These are phyloP conservation scores for Homarus gammarus DNA, from an alignment of 2,888 invertebrate species.

Conservation along the genomic window DNA sequence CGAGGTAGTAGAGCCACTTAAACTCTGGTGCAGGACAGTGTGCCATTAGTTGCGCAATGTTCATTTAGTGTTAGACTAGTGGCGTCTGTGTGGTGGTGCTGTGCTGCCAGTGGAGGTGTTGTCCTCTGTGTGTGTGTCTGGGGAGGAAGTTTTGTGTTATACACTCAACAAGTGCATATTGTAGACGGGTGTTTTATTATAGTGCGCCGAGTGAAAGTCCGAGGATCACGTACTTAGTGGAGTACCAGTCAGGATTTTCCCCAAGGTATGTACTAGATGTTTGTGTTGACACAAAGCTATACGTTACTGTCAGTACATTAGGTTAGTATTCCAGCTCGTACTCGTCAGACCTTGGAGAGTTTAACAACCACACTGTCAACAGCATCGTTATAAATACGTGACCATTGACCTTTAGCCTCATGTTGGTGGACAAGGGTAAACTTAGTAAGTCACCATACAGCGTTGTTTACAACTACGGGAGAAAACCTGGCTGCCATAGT, in stretches of 20 bases:
- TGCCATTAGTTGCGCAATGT: not conserved
- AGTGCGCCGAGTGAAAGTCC: not conserved
- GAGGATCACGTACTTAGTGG: not conserved
- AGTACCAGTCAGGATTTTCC: not conserved
- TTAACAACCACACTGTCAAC: too few relatives aligned
- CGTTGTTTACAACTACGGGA: too few relatives aligned
- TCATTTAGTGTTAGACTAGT: not conserved
- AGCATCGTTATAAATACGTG: not conserved
- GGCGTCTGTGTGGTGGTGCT: not conserved
- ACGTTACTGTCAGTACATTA: not conserved
- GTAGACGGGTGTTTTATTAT: not conserved
- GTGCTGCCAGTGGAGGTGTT: not conserved
- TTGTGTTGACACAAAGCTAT: too few relatives aligned
- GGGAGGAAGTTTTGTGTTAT: not conserved
- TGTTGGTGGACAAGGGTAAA: not conserved
- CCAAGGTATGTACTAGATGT: not conserved
- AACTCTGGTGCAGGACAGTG: slow-evolving; percentile 1
- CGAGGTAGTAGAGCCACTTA: not conserved
- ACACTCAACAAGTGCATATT: not conserved
- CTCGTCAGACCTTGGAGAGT: not conserved
- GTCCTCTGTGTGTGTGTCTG: not conserved
- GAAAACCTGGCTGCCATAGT: not conserved
- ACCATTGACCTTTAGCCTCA: not conserved
- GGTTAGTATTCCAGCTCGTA: not conserved
- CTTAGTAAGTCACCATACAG: not conserved